phyloP scores from a whole-genome alignment of 2,888 invertebrate genomes.

The Ophion slaviceki region DNA sequence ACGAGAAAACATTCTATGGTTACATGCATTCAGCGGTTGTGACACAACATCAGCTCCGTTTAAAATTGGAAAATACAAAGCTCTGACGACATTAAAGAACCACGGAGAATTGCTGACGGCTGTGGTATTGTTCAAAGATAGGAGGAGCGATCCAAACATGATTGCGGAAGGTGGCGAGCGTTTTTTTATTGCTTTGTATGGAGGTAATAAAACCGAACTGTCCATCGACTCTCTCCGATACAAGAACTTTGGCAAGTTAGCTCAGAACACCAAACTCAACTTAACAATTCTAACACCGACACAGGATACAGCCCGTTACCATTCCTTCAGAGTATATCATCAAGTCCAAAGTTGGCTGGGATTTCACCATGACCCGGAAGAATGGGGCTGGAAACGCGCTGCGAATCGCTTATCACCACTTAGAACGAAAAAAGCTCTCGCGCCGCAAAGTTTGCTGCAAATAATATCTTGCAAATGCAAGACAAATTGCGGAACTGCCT shows the following conservation, averaged over 20 bases:
- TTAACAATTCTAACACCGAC: conserved; percentile 24
- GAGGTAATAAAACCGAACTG: conserved; percentile 60
- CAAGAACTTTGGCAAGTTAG: conserved; percentile 48
- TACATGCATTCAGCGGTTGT: conserved; percentile 68
- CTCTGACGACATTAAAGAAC: neutral
- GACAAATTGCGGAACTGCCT: too few species aligned
- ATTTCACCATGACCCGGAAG: conserved; percentile 27
- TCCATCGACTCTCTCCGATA: conserved; percentile 67
- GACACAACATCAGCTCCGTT: conserved; percentile 68
- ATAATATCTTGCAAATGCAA: too few species aligned
- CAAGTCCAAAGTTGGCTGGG: conserved; percentile 42
- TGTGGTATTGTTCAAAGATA: conserved; percentile 50
- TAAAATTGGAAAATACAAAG: conserved; percentile 13
- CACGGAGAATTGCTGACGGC: neutral
- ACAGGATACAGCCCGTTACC: conserved; percentile 35
- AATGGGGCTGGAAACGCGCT: conserved; percentile 22
- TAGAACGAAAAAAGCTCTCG: too few species aligned
- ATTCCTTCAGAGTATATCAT: conserved; percentile 32
- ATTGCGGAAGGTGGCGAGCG: conserved; percentile 60
- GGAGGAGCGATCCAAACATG: conserved; percentile 25
- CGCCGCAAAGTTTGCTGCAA: too few species aligned
- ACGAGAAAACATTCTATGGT: conserved; percentile 60
- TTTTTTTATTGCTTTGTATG: conserved; percentile 64
- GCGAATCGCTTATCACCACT: neutral
- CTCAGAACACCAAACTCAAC: conserved; percentile 54